phyloP scores from a whole-genome alignment of 1,140 invertebrate species.

The Formica exsecta region DNA sequence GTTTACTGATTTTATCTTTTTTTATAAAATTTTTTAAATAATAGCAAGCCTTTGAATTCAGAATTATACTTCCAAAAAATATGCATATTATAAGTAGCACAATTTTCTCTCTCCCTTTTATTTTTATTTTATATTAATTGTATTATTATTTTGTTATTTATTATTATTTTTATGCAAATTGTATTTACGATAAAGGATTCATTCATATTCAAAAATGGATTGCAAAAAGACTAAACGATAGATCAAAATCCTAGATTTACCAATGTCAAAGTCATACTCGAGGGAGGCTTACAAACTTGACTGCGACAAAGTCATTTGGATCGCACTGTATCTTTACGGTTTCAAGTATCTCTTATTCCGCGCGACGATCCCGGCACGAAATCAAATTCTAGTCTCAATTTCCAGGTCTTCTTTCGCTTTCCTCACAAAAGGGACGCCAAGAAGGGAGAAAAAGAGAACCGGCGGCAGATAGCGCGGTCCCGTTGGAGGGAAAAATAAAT shows the following conservation, averaged over 20 bases:
- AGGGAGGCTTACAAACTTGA: constrained; percentile 7
- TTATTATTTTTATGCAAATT: not conserved
- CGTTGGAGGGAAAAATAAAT: constrained; percentile 66
- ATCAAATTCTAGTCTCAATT: constrained; percentile 75
- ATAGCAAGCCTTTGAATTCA: not conserved
- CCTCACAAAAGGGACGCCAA: not conserved
- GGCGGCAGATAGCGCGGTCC: constrained; percentile 48
- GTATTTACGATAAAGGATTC: not conserved
- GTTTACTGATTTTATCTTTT: not conserved
- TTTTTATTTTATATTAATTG: not conserved
- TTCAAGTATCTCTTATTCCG: constrained; percentile 61
- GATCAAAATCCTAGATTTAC: not conserved
- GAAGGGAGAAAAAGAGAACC: constrained; percentile 29
- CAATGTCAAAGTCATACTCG: not conserved
- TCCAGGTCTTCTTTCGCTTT: constrained; percentile 59
- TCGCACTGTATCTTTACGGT: constrained; percentile 3
- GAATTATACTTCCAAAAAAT: not conserved
- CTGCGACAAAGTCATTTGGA: not conserved
- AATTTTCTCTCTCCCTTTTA: not conserved
- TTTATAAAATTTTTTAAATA: not conserved
- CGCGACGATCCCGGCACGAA: constrained; percentile 51
- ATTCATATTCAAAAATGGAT: not conserved
- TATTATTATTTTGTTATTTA: no score
- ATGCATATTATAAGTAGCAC: not conserved
- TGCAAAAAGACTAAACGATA: not conserved